These are phyloP conservation scores for Chinchilla lanigera DNA, from an alignment of 2,113 vertebrate species.

Conservation along the genomic window DNA sequence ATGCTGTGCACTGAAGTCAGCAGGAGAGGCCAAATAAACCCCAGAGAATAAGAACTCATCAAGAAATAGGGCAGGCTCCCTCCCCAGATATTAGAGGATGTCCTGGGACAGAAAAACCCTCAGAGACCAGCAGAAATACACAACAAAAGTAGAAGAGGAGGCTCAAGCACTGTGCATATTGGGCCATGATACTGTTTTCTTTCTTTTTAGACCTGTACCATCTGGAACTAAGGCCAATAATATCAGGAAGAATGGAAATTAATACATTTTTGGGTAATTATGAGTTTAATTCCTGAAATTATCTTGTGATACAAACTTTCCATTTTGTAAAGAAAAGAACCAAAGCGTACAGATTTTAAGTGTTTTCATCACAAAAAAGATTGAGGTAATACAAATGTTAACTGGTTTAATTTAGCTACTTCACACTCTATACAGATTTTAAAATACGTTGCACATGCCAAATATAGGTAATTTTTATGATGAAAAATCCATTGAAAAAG, in stretches of 20 bases:
- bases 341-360: neutral
- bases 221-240: neutral
- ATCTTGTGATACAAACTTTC: neutral
- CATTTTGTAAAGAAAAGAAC: neutral
- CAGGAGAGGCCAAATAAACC: neutral
- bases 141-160: neutral
- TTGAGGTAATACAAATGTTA: neutral
- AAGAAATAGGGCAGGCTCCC: neutral
- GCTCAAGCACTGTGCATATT: neutral
- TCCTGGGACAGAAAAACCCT: neutral
- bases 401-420: neutral
- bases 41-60: neutral
- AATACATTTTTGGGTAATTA: neutral
- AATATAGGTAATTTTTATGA: neutral
- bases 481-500: neutral
- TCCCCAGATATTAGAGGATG: neutral
- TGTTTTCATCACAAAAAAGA: neutral
- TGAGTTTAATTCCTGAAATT: constrained; percentile 1
- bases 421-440: neutral
- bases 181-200: neutral
- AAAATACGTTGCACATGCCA: neutral
- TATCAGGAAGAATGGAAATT: neutral
- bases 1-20: neutral
- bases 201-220: neutral
- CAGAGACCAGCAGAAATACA: neutral